Evolutionary conservation across 2,113 vertebrate genomes (phyloP).

Genomic region (Brachirus orientalis): DNA sequence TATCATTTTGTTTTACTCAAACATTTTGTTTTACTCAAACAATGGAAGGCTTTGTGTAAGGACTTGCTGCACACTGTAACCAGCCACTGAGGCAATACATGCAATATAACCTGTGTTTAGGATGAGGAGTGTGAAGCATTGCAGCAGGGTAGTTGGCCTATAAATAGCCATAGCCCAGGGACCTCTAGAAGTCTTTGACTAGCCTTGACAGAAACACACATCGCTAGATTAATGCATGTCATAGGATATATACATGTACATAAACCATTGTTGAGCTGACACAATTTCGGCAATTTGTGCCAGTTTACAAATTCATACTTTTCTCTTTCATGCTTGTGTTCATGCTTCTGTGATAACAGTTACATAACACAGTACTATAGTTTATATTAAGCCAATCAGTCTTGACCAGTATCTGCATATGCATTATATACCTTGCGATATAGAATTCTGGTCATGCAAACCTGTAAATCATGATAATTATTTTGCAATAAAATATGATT

Average conservation of each 20-base stretch:
- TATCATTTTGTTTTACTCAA: neutral
- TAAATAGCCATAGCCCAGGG: conserved; percentile 67
- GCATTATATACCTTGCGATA: too few relatives aligned
- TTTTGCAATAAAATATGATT: conserved; percentile 47
- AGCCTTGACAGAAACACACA: conserved; percentile 38
- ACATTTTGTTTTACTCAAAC: neutral
- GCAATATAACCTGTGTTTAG: conserved; percentile 57
- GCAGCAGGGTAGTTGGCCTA: conserved; percentile 65
- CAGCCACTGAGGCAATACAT: conserved; percentile 33
- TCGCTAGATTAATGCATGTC: neutral
- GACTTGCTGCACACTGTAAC: conserved; percentile 7
- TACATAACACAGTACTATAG: conserved; percentile 12
- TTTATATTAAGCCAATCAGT: conserved; percentile 18
- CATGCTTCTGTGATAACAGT: neutral
- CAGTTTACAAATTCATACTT: neutral
- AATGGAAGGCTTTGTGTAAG: neutral
- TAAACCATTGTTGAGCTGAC: neutral
- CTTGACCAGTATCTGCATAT: conserved; percentile 19
- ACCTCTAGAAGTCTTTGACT: conserved; percentile 63
- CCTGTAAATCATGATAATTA: too few relatives aligned
- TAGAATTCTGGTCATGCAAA: too few relatives aligned
- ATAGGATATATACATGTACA: neutral
- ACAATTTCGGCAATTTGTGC: conserved; percentile 8
- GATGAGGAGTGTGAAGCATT: conserved; percentile 51
- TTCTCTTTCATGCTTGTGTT: neutral